phyloP scores from a whole-genome alignment of 1,140 invertebrate species.

The Penaeus indicus region DNA sequence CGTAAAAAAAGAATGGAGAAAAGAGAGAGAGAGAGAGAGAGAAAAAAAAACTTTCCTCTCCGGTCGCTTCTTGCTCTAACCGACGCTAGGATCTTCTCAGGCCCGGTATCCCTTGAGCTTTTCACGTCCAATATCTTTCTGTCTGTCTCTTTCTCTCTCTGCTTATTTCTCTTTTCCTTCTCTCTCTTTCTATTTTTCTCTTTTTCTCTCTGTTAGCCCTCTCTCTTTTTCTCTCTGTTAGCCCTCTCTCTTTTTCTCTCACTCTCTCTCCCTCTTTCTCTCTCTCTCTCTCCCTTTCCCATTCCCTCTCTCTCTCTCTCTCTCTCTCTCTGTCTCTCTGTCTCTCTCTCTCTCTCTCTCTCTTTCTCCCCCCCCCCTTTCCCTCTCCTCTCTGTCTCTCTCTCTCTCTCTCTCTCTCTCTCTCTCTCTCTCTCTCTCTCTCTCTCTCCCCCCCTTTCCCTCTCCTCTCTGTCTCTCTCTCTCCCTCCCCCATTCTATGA shows the following conservation, averaged over 20 bases:
- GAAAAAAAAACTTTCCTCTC: too few relatives aligned
- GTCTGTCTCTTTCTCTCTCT: neutral
- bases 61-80: too few relatives aligned
- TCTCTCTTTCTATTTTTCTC: neutral
- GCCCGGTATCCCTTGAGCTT: too few relatives aligned
- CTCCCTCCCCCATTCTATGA: conserved; percentile 63
- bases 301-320: conserved; percentile 15
- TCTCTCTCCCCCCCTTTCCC: neutral
- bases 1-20: too few relatives aligned
- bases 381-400: neutral
- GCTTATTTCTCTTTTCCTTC: conserved; percentile 16
- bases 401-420: neutral
- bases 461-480: neutral
- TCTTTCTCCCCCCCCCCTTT: conserved; percentile 40
- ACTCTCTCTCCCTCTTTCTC: neutral
- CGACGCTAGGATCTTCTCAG: too few relatives aligned
- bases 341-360: conserved; percentile 64
- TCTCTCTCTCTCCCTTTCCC: neutral
- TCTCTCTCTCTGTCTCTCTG: neutral
- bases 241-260: neutral
- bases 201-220: conserved; percentile 25
- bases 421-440: conserved; percentile 13
- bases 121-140: too few relatives aligned
- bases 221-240: too few relatives aligned
- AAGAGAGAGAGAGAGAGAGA: too few relatives aligned